Percentiles rank a stretch among this genome's conserved stretches.
Conservation (phyloP, 2,113 vertebrate genomes). For the Panurus biarmicus region DNA sequence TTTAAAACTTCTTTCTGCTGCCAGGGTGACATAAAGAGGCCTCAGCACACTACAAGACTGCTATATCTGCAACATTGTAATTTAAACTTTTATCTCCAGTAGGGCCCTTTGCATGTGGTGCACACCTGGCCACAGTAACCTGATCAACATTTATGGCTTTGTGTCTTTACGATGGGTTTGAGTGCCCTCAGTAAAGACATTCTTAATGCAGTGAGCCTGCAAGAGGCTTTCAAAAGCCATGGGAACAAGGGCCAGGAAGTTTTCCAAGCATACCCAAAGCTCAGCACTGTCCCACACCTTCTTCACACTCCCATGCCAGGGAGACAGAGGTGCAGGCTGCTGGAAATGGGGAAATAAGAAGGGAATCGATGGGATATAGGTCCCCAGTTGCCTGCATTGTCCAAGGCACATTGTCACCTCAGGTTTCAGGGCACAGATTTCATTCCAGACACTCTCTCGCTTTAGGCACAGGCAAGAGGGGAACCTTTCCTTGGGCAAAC, state of each 20-base stretch:
- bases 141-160: neutral
- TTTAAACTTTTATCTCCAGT: neutral
- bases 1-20: neutral
- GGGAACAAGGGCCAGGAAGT: neutral
- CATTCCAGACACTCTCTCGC: neutral
- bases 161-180: neutral
- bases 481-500: neutral
- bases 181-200: neutral
- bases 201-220: neutral
- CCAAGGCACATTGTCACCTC: neutral
- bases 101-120: neutral
- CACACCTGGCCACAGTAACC: neutral
- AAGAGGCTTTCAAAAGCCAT: neutral
- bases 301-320: neutral
- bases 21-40: neutral
- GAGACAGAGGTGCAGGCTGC: neutral
- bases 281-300: neutral
- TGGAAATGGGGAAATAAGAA: neutral
- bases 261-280: neutral
- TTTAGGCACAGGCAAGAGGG: neutral
- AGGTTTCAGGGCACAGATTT: neutral
- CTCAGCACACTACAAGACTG: neutral
- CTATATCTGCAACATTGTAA: neutral
- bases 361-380: neutral
- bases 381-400: rapidly evolving